A percentile compares a stretch with the other conserved stretches of the same genome.
phyloP scores from a whole-genome alignment of 2,888 invertebrate species.

The Hanleya hanleyi region DNA sequence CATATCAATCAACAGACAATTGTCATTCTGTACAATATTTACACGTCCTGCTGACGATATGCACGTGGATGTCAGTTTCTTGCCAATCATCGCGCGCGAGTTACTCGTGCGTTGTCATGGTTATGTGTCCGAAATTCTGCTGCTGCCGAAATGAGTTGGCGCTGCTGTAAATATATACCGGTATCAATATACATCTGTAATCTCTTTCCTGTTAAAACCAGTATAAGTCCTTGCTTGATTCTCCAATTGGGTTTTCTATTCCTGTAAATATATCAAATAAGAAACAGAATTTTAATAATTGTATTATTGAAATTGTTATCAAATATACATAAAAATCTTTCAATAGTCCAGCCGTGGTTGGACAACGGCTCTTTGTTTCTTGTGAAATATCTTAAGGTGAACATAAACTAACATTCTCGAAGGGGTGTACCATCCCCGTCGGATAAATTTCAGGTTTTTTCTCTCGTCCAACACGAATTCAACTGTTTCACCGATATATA shows the following conservation, averaged over 20 bases:
- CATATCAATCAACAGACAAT: too few species aligned
- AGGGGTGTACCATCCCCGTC: too few species aligned
- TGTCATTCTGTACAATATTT: too few species aligned
- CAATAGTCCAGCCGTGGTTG: background rate
- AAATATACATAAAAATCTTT: background rate
- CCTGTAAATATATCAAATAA: background rate
- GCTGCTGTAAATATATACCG: background rate
- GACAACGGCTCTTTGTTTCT: too few species aligned
- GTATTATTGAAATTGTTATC: background rate
- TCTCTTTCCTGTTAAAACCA: background rate
- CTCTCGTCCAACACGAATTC: too few species aligned
- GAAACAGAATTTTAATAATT: background rate
- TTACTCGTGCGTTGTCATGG: background rate
- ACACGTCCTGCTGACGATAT: background rate
- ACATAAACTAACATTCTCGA: too few species aligned
- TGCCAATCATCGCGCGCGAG: background rate
- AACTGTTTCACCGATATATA: too few species aligned
- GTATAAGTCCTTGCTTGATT: constrained; percentile 3
- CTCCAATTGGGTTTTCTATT: background rate
- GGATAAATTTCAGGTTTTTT: too few species aligned
- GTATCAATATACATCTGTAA: background rate
- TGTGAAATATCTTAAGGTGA: too few species aligned
- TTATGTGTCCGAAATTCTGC: background rate
- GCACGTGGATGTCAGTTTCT: background rate
- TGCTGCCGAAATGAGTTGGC: background rate